A percentile compares a stretch with the other conserved stretches of the same genome.
Conservation (phyloP, 2,113 vertebrate species). For the Gallinago media region DNA sequence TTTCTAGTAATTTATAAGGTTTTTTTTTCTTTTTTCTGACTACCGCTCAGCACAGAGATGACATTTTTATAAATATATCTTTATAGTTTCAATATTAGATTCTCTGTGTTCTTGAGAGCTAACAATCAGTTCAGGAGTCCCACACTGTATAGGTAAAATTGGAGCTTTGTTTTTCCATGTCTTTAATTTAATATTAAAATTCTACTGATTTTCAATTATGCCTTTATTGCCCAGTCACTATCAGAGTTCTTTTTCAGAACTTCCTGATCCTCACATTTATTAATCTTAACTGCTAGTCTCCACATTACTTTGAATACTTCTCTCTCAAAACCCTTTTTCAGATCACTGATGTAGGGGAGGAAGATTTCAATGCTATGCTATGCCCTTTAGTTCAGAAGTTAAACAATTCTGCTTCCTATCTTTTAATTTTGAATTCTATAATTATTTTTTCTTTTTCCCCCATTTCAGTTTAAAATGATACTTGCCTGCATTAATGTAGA, state of each 20-base stretch:
- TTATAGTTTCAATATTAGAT: not conserved
- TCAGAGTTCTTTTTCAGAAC: not conserved
- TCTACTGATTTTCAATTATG: not conserved
- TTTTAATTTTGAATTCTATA: not conserved
- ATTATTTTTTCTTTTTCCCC: not conserved
- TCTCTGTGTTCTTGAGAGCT: not conserved
- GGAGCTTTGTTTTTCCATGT: not conserved
- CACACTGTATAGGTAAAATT: not conserved
- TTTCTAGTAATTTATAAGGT: not conserved
- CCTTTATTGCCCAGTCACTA: not conserved
- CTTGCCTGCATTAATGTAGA: not conserved
- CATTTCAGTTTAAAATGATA: not conserved
- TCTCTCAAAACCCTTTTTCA: not conserved
- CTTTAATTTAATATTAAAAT: not conserved
- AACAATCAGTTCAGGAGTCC: not conserved
- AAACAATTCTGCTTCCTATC: not conserved
- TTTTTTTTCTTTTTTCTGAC: not conserved
- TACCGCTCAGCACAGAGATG: not conserved
- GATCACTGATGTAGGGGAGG: not conserved
- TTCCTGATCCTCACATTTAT: not conserved
- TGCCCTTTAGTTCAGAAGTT: not conserved
- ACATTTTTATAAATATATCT: not conserved
- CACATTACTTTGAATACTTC: not conserved
- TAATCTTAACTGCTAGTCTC: not conserved
- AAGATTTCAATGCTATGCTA: not conserved